Conservation (phyloP, 2,888 invertebrate genomes). For the Synergus gifuensis region DNA sequence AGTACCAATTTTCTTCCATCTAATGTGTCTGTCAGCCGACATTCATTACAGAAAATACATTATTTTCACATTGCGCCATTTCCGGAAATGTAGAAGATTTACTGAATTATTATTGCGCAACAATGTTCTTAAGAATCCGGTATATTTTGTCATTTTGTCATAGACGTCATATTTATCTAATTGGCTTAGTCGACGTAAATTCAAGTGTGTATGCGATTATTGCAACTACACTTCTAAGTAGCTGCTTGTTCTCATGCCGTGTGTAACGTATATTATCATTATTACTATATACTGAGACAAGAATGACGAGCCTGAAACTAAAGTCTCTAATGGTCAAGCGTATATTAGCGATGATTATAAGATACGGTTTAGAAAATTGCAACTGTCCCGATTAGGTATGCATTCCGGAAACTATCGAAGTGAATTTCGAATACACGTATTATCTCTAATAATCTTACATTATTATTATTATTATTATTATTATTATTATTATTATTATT, state of each 20-base stretch:
- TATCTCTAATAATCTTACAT: background rate
- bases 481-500: no score
- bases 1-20: no score
- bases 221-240: constrained; percentile 28
- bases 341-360: constrained; percentile 21
- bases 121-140: background rate
- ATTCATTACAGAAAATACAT: background rate
- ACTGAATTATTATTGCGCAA: background rate
- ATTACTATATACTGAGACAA: background rate
- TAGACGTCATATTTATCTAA: constrained; percentile 34
- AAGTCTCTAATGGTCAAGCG: constrained; percentile 21
- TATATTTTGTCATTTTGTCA: background rate
- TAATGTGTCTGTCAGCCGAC: no score
- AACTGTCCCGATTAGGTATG: background rate
- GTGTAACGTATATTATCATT: background rate
- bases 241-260: constrained; percentile 19
- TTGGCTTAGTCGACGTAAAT: constrained; percentile 11
- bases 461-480: background rate
- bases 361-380: background rate
- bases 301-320: constrained; percentile 28
- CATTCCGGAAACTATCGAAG: background rate
- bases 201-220: constrained; percentile 6
- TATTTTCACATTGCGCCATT: background rate
- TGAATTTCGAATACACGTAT: background rate
- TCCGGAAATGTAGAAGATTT: background rate